Percentiles rank a stretch among this genome's conserved stretches.
These are phyloP conservation scores for Sitobion miscanthi DNA, from an alignment of 1,140 invertebrate genomes.

Conservation along the genomic window DNA sequence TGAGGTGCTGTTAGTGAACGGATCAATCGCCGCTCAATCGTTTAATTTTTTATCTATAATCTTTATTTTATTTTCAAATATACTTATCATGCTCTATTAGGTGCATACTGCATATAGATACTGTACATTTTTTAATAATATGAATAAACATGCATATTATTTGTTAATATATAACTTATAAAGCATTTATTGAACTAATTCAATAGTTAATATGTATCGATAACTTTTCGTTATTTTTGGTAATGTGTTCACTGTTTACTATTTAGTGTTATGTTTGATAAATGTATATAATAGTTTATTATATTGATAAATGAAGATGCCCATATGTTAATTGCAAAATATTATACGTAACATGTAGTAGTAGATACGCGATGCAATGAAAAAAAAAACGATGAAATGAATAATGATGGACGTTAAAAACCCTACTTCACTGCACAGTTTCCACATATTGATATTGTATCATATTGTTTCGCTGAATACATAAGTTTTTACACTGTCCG, in stretches of 20 bases:
- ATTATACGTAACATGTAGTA: no score
- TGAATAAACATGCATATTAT: neutral
- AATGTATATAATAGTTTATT: no score
- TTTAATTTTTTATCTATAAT: neutral
- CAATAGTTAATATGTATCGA: no score
- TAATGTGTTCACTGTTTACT: no score
- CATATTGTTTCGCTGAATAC: neutral
- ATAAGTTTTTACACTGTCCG: neutral
- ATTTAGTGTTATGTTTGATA: no score
- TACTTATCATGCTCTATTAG: neutral
- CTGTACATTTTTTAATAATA: neutral
- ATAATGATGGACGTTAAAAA: neutral
- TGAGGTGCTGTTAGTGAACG: no score
- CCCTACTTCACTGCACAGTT: neutral
- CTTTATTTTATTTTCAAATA: neutral
- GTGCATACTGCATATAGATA: neutral
- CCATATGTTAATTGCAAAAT: neutral
- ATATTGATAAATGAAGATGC: neutral
- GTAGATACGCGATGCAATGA: neutral
- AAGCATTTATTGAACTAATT: neutral
- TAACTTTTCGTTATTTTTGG: no score
- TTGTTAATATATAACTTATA: neutral
- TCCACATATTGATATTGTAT: neutral
- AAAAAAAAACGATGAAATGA: neutral
- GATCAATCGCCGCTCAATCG: neutral